Base-by-base conservation (phyloP, 1,140 invertebrate species). In the Tetragnatha versicolor region DNA sequence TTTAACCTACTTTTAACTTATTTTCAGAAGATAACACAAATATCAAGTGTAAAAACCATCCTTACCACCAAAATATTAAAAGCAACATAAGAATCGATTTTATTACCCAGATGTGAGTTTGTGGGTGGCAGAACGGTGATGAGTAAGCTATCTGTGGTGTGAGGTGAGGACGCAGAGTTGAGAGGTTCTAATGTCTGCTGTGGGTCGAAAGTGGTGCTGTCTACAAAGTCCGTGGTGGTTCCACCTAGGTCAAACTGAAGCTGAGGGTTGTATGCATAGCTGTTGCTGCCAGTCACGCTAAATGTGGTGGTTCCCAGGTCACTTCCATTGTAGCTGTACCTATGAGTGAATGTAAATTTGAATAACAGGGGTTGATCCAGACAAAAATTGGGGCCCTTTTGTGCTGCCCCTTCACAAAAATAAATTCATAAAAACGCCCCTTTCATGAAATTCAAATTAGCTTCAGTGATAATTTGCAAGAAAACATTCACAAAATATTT, bases 171-270 rank as follows among this genome's bases (percentile, higher is more conserved):
- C 60, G 84, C 83, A 68, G 85, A 83, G 25, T 82, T 80, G 49
- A 83, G 77, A 17, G 81, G 79, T 27, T 83, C 83, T 72, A 81
- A 68, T 22, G 81, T 83, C 72, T 79, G 81, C 60, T 72, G 80
- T 37, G 80, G 82, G 58, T 81, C 81, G 83, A 88, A 88, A 49
- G 88, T 89, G 81, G 88, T 89, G 72, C 87, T 88, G 84, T 89
- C 88, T 69, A 88, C 88, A 85, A 87, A 87, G 58, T 83, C 84
- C 35, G 79, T 81, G 72, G 76, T 78, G n/a, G n/a, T n/a, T n/a
- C n/a, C n/a, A 45, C 55, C 90, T 77, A 93, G 91, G 85, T 94
- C 93, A 85, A 94, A 94, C 82, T 89, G 89, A 83, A 90, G 89
- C 68, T 83, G 84, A 14, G 83, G 82, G 9, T 75, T 79, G 82